Conservation (phyloP, 1,140 invertebrate species). For the Bombyx mandarina region DNA sequence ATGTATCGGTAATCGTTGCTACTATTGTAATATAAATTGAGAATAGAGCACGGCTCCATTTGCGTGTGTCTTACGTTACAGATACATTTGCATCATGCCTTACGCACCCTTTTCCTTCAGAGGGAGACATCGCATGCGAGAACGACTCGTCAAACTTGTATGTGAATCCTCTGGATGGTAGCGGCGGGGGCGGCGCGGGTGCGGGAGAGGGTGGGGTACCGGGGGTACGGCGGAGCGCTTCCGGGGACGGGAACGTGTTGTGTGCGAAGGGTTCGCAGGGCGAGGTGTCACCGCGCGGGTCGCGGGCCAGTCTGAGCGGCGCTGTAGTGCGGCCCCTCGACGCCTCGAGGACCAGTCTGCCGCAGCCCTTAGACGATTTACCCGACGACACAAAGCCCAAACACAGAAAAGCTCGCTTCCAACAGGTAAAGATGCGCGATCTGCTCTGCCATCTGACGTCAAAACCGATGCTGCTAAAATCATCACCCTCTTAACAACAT, state of each 20-base stretch:
- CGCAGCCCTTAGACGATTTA: slow-evolving; percentile 17
- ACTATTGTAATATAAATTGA: background rate
- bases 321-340: slow-evolving; percentile 22
- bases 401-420: slow-evolving; percentile 88
- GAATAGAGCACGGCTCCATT: slow-evolving; percentile 51
- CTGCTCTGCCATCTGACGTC: background rate
- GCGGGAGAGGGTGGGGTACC: slow-evolving; percentile 52
- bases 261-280: slow-evolving; percentile 67
- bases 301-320: slow-evolving; percentile 39
- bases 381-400: slow-evolving; percentile 74
- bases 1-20: too few species aligned
- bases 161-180: slow-evolving; percentile 89
- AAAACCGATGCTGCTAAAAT: too few species aligned
- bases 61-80: slow-evolving; percentile 70
- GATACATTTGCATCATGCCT: slow-evolving; percentile 97
- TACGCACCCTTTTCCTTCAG: slow-evolving; percentile 92
- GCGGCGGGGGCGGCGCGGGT: slow-evolving; percentile 69
- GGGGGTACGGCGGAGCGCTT: slow-evolving; percentile 83
- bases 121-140: slow-evolving; percentile 84
- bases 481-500: too few species aligned
- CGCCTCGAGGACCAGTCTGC: slow-evolving; percentile 34
- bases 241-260: slow-evolving; percentile 78
- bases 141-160: slow-evolving; percentile 86
- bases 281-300: slow-evolving; percentile 51
- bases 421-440: slow-evolving; percentile 74